Conservation (phyloP, 35 echinoderm and acorn worm species). For the Lytechinus pictus region DNA sequence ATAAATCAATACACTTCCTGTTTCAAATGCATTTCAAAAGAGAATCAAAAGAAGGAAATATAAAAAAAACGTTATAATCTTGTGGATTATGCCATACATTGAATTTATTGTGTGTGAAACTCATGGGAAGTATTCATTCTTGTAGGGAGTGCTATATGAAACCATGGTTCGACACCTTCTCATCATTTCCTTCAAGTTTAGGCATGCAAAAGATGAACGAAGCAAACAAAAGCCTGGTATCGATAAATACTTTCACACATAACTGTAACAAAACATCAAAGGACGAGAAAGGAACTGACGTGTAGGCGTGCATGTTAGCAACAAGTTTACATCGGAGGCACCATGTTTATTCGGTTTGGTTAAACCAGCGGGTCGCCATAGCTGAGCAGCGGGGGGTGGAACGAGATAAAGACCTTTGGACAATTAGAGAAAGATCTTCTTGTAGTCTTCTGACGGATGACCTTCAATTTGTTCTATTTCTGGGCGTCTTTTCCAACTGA, state of each 20-base stretch:
- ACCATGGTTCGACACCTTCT: not conserved
- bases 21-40: not conserved
- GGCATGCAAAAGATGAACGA: not conserved
- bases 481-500: not conserved
- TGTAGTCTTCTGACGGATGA: not conserved
- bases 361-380: not conserved
- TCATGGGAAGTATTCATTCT: not conserved
- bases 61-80: not conserved
- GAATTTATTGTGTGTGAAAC: not conserved
- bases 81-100: not conserved
- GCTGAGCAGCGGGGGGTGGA: not conserved
- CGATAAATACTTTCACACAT: not conserved
- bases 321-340: not conserved
- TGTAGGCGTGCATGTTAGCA: constrained; percentile 9
- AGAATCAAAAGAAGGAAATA: not conserved
- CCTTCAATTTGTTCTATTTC: constrained; percentile 4
- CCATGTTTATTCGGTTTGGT: not conserved
- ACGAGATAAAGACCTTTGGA: not conserved
- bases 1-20: not conserved
- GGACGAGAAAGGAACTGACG: not conserved
- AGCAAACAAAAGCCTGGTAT: not conserved
- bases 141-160: not conserved
- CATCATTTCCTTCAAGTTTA: not conserved
- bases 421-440: constrained; percentile 5
- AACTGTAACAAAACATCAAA: not conserved